Conservation (phyloP, 2,113 vertebrate species). For the Parus major region DNA sequence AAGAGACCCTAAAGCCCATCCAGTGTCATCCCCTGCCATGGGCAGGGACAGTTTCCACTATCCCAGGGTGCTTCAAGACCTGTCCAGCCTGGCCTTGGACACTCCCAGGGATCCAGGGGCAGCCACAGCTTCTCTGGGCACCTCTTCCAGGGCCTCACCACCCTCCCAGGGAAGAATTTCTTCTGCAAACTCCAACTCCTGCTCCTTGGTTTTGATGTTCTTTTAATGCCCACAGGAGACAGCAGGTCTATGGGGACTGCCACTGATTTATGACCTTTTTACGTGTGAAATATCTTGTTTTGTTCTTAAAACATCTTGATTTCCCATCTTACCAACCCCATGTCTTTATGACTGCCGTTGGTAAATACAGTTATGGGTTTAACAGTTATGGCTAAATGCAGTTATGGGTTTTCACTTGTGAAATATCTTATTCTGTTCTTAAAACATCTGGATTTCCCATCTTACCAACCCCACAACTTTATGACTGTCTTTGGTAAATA, state of each 20-base stretch:
- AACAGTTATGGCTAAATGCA: too few species aligned
- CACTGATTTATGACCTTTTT: neutral
- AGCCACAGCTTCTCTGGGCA: neutral
- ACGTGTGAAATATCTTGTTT: neutral
- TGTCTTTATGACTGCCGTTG: neutral
- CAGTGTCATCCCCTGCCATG: neutral
- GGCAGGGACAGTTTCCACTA: neutral
- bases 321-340: neutral
- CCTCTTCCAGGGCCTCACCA: accelerated
- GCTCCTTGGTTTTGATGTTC: neutral
- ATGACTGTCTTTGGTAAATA: neutral
- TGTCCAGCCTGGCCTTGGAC: accelerated
- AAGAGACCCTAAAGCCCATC: neutral
- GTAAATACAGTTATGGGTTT: neutral
- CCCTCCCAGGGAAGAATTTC: neutral
- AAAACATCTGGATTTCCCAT: neutral
- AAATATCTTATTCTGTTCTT: neutral
- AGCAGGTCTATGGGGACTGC: neutral
- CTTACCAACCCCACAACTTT: neutral
- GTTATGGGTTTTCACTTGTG: neutral
- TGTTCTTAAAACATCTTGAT: neutral
- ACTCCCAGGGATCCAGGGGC: neutral
- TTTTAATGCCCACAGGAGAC: neutral
- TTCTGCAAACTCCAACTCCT: neutral
- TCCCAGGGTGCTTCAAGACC: neutral